These are phyloP conservation scores for Solenodon paradoxus DNA, from an alignment of 2,113 vertebrate genomes.

Conservation along the genomic window DNA sequence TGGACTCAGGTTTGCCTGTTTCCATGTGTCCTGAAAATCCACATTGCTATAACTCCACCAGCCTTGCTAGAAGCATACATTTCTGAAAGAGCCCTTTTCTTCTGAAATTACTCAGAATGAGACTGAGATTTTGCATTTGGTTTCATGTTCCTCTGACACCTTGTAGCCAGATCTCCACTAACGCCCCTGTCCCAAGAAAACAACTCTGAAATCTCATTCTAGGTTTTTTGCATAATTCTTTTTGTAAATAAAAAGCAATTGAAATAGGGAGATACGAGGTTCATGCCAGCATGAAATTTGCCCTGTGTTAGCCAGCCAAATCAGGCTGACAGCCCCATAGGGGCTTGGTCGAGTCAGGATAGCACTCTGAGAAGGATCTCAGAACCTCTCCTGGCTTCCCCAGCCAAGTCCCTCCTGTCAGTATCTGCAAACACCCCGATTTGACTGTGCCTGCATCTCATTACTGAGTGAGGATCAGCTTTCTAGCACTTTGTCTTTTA, in stretches of 20 bases:
- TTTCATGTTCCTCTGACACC: conserved; percentile 49
- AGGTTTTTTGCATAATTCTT: conserved; percentile 1
- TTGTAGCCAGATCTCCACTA: conserved; percentile 28
- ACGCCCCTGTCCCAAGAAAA: not conserved
- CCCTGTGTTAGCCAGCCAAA: conserved; percentile 52
- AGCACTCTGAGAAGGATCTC: not conserved
- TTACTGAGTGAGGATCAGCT: not conserved
- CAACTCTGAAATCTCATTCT: conserved; percentile 59
- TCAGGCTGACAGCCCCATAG: not conserved
- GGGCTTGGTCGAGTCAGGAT: not conserved
- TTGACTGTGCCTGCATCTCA: conserved; percentile 20
- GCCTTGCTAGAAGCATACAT: not conserved
- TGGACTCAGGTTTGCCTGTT: not conserved
- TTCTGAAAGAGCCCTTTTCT: conserved; percentile 14
- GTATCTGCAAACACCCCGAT: conserved; percentile 16
- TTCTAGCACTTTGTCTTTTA: conserved; percentile 17
- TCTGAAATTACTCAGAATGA: conserved; percentile 49
- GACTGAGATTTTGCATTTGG: conserved; percentile 13
- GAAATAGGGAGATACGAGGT: conserved; percentile 59
- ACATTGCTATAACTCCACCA: not conserved
- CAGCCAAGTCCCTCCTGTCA: not conserved
- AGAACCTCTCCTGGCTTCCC: not conserved
- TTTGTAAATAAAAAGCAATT: conserved; percentile 66
- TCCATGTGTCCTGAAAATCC: not conserved
- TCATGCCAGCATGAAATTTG: conserved; percentile 72